Evolutionary conservation across 2,797 vertebrate species (phyloP).

Genomic region (Gadopsis marmoratus): DNA sequence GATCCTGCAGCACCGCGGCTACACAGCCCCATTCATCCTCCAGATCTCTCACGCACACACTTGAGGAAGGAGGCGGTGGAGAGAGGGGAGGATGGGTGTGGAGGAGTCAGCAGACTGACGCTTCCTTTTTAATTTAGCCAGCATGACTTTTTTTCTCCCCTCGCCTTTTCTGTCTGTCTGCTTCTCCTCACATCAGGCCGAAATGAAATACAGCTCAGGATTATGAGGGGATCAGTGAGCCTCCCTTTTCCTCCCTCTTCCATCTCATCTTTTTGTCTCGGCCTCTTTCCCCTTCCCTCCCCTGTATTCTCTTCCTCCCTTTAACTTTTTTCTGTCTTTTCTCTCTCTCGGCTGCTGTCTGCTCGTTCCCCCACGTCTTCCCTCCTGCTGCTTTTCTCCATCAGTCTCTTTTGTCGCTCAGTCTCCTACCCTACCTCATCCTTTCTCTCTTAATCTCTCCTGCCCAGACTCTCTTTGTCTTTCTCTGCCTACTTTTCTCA

Average conservation of each 20-base stretch:
- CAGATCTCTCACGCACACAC: constrained; percentile 43
- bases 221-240: constrained; percentile 53
- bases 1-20: constrained; percentile 56
- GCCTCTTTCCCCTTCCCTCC: constrained; percentile 3
- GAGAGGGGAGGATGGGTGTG: constrained; percentile 34
- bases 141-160: constrained; percentile 25
- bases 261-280: neutral
- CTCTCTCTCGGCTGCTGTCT: constrained; percentile 30
- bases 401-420: constrained; percentile 44
- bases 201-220: constrained; percentile 48
- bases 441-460: constrained; percentile 38
- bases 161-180: neutral
- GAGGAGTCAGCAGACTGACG: constrained; percentile 40
- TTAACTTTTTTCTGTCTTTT: constrained; percentile 7
- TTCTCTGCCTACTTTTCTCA: constrained; percentile 22
- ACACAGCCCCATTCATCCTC: constrained; percentile 59
- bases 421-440: constrained; percentile 27
- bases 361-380: constrained; percentile 25
- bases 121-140: constrained; percentile 54
- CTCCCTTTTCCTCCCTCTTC: constrained; percentile 11
- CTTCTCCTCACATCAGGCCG: constrained; percentile 22
- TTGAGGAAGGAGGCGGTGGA: too few species aligned
- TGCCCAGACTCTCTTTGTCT: constrained; percentile 42
- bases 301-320: too few species aligned
- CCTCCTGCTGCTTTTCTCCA: constrained; percentile 52